Evolutionary conservation across 2,113 vertebrate genomes (phyloP), one percentile per base, ranked within the genome.

Genomic region (Epinephelus fuscoguttatus): DNA sequence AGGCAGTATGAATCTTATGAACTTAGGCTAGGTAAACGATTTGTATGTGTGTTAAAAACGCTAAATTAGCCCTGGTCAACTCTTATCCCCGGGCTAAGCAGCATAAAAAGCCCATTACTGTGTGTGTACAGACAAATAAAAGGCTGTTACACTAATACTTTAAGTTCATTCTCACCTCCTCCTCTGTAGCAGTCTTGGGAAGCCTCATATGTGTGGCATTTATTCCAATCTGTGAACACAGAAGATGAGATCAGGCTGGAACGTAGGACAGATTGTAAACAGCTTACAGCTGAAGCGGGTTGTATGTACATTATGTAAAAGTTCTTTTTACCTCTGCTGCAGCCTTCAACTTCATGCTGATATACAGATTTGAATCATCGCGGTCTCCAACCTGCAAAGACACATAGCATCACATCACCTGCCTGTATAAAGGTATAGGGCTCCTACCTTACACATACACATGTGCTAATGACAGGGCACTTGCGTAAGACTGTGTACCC

Each of bases 301-400:
- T 52, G 4, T 33, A 21, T 2, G 12, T 25, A 49, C 0, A 18
- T 0, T 17, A 30, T 25, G 21, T 0, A 63, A 55, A 67, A 10
- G 0, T 9, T 70, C 4, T 30, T 5, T 67, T 92, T 95, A 98
- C 98, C 97, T 99, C 97, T 64, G 96, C 95, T 84, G 98, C 98
- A 86, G 98, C 98, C 89, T 99, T 99, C 88, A 99, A 85, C 91
- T 99, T 99, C 98, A 99, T 96, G 75, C 96, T 97, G 93, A 99
- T 99, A 93, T 99, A 99, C 82, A 99, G 95, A 92, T 98, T 99
- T 7, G 98, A 99, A 94, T 99, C 99, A 75, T 98, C 97, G 49
- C 97, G 93, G 93, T 99, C 93, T 81, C 99, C 98, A 93, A 99
- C 98, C 98, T 99, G 92, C 80, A 90, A 87, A 61, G 59, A 77